These are phyloP conservation scores for Bujurquina vittata DNA, from an alignment of 2,113 vertebrate genomes.

Conservation along the genomic window DNA sequence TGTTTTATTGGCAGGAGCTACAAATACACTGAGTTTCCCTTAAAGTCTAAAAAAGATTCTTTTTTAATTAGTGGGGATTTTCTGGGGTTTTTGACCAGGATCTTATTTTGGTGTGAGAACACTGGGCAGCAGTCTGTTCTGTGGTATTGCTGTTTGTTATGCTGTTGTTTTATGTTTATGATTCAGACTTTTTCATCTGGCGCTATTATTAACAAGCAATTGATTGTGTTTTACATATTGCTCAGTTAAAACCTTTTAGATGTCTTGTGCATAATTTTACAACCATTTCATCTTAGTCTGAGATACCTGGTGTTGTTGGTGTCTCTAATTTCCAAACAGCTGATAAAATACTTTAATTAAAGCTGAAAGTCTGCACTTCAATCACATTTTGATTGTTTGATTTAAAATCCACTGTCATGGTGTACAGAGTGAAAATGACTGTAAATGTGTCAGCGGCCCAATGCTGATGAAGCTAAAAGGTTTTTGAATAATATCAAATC, in stretches of 20 bases:
- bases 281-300: too few relatives aligned
- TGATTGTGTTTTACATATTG: background rate
- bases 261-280: too few relatives aligned
- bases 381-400: too few relatives aligned
- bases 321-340: too few relatives aligned
- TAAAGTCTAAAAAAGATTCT: slow-evolving; percentile 11
- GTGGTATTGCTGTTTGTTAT: background rate
- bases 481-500: too few relatives aligned
- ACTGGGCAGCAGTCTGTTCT: background rate
- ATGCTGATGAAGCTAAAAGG: too few relatives aligned
- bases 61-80: slow-evolving; percentile 12
- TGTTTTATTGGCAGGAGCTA: slow-evolving; percentile 10
- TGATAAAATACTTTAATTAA: too few relatives aligned
- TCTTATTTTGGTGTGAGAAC: background rate
- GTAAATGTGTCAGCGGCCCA: too few relatives aligned
- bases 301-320: too few relatives aligned
- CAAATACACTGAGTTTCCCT: slow-evolving; percentile 15
- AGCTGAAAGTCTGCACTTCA: too few relatives aligned
- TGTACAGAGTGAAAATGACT: too few relatives aligned
- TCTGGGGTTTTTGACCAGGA: slow-evolving; percentile 4
- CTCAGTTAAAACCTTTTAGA: background rate
- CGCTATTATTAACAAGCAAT: background rate
- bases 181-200: background rate
- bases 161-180: background rate
- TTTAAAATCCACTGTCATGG: too few relatives aligned